phyloP scores from a whole-genome alignment of 2,888 invertebrate species.

The Torymus texanus region DNA sequence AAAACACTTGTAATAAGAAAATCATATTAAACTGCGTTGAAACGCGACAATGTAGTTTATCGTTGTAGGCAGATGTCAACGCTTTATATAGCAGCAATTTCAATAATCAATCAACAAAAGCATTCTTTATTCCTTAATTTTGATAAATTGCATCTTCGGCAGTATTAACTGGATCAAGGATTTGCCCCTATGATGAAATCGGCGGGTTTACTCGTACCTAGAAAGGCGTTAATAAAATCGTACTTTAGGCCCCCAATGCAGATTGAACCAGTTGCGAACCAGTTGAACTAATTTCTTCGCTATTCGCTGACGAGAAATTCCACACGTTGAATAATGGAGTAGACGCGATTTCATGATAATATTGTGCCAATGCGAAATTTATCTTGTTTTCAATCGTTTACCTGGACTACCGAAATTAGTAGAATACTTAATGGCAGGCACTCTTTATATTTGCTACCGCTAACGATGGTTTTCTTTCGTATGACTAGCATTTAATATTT shows the following conservation, averaged over 20 bases:
- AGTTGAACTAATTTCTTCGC: conserved; percentile 37
- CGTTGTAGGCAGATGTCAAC: background rate
- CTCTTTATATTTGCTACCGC: no score
- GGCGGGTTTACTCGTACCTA: conserved; percentile 23
- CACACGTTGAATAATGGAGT: conserved; percentile 10
- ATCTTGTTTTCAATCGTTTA: no score
- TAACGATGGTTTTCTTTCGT: no score
- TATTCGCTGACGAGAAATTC: conserved; percentile 37
- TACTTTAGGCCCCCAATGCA: conserved; percentile 26
- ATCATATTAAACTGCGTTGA: no score
- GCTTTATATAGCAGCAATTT: conserved; percentile 2
- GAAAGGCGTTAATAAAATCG: conserved; percentile 34
- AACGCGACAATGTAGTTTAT: no score
- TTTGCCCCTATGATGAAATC: conserved; percentile 7
- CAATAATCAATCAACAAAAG: conserved; percentile 13
- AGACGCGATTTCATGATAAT: conserved; percentile 1
- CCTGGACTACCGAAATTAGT: no score
- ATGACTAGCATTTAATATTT: no score
- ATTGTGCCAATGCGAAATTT: no score
- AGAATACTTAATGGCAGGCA: no score
- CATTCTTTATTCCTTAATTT: background rate
- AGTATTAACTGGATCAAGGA: conserved; percentile 30
- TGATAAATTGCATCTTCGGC: conserved; percentile 12
- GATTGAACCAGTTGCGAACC: conserved; percentile 41
- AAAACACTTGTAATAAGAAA: no score